Conservation (phyloP, 2,888 invertebrate species). For the Xestia rhomboidea region DNA sequence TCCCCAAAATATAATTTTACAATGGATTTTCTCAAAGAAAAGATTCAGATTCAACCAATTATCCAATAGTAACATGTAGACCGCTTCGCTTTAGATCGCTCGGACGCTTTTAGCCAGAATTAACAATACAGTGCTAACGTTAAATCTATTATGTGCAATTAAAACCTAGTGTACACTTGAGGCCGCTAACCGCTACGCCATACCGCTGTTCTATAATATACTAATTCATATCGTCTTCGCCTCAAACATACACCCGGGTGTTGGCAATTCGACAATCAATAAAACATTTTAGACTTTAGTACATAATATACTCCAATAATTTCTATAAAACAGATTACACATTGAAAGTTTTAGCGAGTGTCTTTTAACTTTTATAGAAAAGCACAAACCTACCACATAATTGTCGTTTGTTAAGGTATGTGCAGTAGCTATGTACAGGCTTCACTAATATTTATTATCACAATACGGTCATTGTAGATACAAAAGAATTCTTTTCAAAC, state of each 20-base stretch:
- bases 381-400: constrained; percentile 76
- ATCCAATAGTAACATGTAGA: constrained; percentile 79
- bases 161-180: constrained; percentile 74
- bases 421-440: constrained; percentile 81
- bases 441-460: constrained; percentile 78
- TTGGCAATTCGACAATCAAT: constrained; percentile 87
- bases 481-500: constrained; percentile 44
- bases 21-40: constrained; percentile 60
- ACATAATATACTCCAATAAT: constrained; percentile 71
- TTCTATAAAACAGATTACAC: constrained; percentile 71
- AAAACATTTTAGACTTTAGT: constrained; percentile 73
- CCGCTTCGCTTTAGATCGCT: constrained; percentile 68
- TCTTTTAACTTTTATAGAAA: constrained; percentile 68
- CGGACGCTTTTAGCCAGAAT: constrained; percentile 77
- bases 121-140: constrained; percentile 79
- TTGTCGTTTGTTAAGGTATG: constrained; percentile 67
- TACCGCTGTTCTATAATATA: constrained; percentile 53
- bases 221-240: constrained; percentile 58
- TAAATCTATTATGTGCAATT: constrained; percentile 76
- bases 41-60: constrained; percentile 65
- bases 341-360: constrained; percentile 65
- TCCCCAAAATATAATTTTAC: constrained; percentile 63
- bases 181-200: constrained; percentile 58
- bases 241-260: constrained; percentile 74
- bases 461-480: constrained; percentile 72